phyloP scores from a whole-genome alignment of 2,113 vertebrate species.

The Elephas maximus region DNA sequence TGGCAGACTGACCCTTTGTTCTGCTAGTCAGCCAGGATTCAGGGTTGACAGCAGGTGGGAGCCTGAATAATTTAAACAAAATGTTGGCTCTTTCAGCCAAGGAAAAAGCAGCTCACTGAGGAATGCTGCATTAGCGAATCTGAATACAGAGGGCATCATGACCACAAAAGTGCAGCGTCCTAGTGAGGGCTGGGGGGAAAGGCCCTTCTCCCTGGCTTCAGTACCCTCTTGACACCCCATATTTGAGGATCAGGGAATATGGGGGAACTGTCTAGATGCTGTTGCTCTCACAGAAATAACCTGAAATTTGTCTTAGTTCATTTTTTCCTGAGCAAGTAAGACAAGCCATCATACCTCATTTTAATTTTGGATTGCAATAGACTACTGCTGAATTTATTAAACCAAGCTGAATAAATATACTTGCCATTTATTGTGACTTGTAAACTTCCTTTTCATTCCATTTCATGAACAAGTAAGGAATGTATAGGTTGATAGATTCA shows the following conservation, averaged over 20 bases:
- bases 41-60: conserved; percentile 24
- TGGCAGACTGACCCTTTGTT: conserved; percentile 5
- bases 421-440: conserved; percentile 58
- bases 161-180: not conserved
- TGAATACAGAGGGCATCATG: not conserved
- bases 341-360: not conserved
- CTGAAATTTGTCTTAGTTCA: not conserved
- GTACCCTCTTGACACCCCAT: not conserved
- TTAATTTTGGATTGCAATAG: conserved; percentile 41
- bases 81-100: conserved; percentile 48
- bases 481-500: not conserved
- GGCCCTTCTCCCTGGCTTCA: not conserved
- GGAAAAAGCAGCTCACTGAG: not conserved
- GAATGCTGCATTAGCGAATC: not conserved
- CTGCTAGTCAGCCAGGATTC: conserved; percentile 8
- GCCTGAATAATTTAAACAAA: conserved; percentile 66
- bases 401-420: conserved; percentile 52
- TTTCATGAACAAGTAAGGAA: conserved; percentile 11
- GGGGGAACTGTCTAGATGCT: not conserved
- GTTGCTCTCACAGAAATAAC: not conserved
- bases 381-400: conserved; percentile 68
- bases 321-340: conserved; percentile 34
- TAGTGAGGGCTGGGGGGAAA: not conserved
- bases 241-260: not conserved
- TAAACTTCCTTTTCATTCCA: conserved; percentile 50